Base-by-base conservation (phyloP, 2,888 invertebrate species). In the Nasonia oneida region DNA sequence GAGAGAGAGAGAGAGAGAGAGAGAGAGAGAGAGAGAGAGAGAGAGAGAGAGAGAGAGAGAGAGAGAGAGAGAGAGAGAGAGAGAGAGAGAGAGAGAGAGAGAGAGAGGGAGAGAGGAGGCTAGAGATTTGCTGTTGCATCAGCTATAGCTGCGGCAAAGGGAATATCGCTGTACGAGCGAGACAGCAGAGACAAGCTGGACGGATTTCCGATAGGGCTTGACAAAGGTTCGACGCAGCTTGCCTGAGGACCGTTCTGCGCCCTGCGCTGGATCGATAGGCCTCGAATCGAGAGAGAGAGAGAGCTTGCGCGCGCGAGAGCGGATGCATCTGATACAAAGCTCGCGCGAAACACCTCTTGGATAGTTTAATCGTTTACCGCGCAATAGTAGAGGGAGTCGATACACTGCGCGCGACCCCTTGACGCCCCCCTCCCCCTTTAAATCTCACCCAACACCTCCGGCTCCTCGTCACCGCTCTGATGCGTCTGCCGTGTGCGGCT, bases 281-380 rank as follows among this genome's bases (percentile, higher is more conserved):
- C 23, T 23, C 23, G 23, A 23, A 23, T 23, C 23, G 29, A 29
- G 29, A 29, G 64, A 37, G 50, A 29, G 29, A 29, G 64, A 37
- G 78, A 39, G 23, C 42, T 5, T 6, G 23, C 78, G 15, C 50
- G 23, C 78, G 23, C 50, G 67, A 37, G 64, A 64, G 57, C 57
- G 39, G 29, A 23, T n/a, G 75, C 70, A 71, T 37, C 37, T 18
- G 57, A 10, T 50, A 42, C 75, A 82, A 67, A 83, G 83, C 73
- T 57, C 50, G 71, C 23, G 83, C 77, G 71, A 57, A 83, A 77
- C 77, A 82, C 53, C 53, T 71, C 83, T 71, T 57, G 77, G 83
- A 37, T 83, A 77, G 83, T 83, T 83, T 71, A 83, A 83, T 71
- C 76, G 71, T 83, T 83, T 83, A 83, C 83, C 15, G 61, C 15